A percentile compares a stretch with the other conserved stretches of the same genome.
Evolutionary conservation across 1,140 invertebrate genomes (phyloP).

Genomic region (Ridgeia piscesae): DNA sequence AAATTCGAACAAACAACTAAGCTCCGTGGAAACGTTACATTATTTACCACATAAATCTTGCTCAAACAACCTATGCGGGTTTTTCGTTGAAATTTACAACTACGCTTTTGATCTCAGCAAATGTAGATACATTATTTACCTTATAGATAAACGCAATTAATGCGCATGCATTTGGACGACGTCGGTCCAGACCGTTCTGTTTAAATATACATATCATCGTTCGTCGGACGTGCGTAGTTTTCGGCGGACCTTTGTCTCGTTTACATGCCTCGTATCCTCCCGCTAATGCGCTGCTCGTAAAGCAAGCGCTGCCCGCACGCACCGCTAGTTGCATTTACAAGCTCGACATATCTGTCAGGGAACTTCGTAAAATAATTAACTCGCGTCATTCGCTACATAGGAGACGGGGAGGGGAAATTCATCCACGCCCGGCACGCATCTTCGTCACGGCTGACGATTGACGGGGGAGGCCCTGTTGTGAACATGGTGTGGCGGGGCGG

Average conservation of each 20-base stretch:
- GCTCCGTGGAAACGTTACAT: background rate
- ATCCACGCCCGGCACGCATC: background rate
- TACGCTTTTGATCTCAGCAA: background rate
- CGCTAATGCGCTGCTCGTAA: background rate
- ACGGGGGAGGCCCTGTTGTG: background rate
- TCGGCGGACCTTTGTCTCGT: background rate
- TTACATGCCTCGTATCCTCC: background rate
- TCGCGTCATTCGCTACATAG: background rate
- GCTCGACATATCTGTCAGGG: background rate
- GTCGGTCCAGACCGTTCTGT: background rate
- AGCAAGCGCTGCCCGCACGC: background rate
- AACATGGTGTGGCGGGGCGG: background rate
- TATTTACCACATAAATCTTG: background rate
- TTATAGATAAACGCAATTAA: background rate
- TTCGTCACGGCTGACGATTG: background rate
- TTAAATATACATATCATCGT: background rate
- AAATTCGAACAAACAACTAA: background rate
- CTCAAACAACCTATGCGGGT: background rate
- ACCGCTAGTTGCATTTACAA: background rate
- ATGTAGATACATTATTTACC: background rate
- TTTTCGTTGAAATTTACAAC: background rate
- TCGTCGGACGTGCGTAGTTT: background rate
- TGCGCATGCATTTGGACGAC: background rate
- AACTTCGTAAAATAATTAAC: conserved; percentile 2
- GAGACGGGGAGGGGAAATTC: background rate